Conservation (phyloP, 2,888 invertebrate species). For the Psylliodes chrysocephalus region DNA sequence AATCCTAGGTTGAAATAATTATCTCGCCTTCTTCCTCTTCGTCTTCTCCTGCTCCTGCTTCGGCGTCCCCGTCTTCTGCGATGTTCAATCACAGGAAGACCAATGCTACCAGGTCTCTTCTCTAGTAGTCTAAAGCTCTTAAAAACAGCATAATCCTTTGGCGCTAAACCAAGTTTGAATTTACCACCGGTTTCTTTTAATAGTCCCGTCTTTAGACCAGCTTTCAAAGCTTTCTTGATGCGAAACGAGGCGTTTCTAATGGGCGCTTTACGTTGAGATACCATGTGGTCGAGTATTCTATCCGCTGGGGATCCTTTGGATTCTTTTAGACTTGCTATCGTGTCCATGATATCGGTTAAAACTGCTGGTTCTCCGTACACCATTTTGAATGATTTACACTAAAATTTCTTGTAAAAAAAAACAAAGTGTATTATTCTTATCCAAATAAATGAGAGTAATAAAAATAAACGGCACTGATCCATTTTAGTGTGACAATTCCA, state of each 20-base stretch:
- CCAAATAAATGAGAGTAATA: too few relatives aligned
- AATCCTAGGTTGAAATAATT: neutral
- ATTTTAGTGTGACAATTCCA: too few relatives aligned
- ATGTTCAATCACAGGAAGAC: neutral
- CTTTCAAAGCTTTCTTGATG: conserved; percentile 25
- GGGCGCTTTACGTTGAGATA: conserved; percentile 1
- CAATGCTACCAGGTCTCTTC: neutral
- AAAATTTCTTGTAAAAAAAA: neutral
- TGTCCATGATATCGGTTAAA: conserved; percentile 28
- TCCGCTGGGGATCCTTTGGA: conserved; percentile 24
- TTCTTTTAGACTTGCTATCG: conserved; percentile 28
- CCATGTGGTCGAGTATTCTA: conserved; percentile 21
- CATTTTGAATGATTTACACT: neutral
- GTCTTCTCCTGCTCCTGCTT: conserved; percentile 9
- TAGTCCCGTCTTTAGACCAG: conserved; percentile 22
- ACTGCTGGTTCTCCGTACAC: neutral
- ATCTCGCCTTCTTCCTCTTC: neutral
- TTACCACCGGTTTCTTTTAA: conserved; percentile 22
- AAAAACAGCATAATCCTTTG: conserved; percentile 17
- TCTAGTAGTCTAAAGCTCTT: conserved; percentile 13
- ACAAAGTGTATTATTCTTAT: too few relatives aligned
- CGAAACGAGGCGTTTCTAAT: conserved; percentile 8
- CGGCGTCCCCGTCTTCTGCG: conserved; percentile 3
- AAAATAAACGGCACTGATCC: too few relatives aligned
- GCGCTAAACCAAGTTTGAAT: conserved; percentile 22